These are phyloP conservation scores for Lochmaea crataegi DNA, from an alignment of 2,888 invertebrate genomes.

Conservation along the genomic window DNA sequence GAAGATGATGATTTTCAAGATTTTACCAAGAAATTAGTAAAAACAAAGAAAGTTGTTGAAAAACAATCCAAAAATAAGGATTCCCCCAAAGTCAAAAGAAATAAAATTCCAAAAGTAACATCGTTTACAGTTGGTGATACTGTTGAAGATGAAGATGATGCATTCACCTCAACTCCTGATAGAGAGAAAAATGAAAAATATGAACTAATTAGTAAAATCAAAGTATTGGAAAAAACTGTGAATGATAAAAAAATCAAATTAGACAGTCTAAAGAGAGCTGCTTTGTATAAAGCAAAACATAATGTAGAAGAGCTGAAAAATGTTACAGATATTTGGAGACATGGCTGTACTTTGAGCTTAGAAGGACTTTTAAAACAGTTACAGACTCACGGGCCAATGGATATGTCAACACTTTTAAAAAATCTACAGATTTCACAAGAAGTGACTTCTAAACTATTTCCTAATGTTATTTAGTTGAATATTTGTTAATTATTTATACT, in stretches of 20 bases:
- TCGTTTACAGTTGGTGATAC: conserved; percentile 2
- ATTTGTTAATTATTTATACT: no score
- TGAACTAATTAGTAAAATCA: conserved; percentile 39
- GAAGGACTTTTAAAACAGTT: conserved; percentile 67
- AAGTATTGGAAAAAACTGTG: conserved; percentile 39
- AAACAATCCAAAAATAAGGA: conserved; percentile 12
- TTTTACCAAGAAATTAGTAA: neutral
- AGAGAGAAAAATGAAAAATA: conserved; percentile 40
- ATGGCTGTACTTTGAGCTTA: conserved; percentile 68
- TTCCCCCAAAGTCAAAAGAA: neutral
- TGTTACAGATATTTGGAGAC: conserved; percentile 69
- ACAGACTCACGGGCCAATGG: conserved; percentile 63
- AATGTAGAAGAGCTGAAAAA: conserved; percentile 67
- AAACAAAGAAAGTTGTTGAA: neutral
- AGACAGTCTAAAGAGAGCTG: conserved; percentile 47
- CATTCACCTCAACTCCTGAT: conserved; percentile 46
- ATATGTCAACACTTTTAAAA: conserved; percentile 64
- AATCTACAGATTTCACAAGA: conserved; percentile 43
- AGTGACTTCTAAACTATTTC: conserved; percentile 33
- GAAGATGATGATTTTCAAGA: conserved; percentile 12
- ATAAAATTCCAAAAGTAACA: conserved; percentile 8
- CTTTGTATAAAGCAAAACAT: conserved; percentile 56
- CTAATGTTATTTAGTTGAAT: conserved; percentile 24
- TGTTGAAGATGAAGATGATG: conserved; percentile 43
- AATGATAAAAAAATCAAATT: conserved; percentile 46